Conservation (phyloP, 2,888 invertebrate species). For the Brenthis daphne region DNA sequence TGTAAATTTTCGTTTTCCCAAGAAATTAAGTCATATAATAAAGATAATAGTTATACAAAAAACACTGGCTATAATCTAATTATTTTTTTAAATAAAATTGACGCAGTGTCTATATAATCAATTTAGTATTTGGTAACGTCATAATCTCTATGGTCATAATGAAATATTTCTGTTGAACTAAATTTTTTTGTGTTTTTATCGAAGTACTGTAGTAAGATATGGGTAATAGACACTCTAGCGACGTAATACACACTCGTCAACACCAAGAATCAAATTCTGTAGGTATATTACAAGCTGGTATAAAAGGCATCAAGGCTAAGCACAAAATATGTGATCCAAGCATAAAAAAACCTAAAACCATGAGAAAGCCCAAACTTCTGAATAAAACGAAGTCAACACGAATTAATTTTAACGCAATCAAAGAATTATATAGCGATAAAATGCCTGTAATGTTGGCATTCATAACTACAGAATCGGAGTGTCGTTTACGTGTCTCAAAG, state of each 20-base stretch:
- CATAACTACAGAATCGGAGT: constrained; percentile 41
- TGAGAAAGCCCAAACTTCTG: constrained; percentile 36
- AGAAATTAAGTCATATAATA: too few relatives aligned
- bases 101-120: too few relatives aligned
- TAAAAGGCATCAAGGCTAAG: constrained; percentile 6
- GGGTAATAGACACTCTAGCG: constrained; percentile 46
- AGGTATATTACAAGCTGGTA: constrained; percentile 17
- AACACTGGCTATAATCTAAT: too few relatives aligned
- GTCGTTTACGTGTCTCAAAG: constrained; percentile 31
- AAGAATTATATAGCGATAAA: constrained; percentile 40
- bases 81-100: too few relatives aligned
- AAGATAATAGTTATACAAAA: too few relatives aligned
- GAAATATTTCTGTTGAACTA: constrained; percentile 23
- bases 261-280: constrained; percentile 32
- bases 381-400: constrained; percentile 36
- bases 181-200: constrained; percentile 17
- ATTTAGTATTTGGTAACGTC: constrained; percentile 12
- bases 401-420: constrained; percentile 41
- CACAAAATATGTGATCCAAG: constrained; percentile 12
- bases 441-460: constrained; percentile 47
- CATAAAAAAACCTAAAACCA: constrained; percentile 35
- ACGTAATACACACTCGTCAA: constrained; percentile 18
- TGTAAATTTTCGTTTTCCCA: too few relatives aligned
- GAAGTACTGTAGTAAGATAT: constrained; percentile 31
- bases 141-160: too few relatives aligned